Percentiles rank a stretch among this genome's conserved stretches.
Evolutionary conservation across 2,113 vertebrate genomes (phyloP).

Genomic region (Aphyosemion australe): DNA sequence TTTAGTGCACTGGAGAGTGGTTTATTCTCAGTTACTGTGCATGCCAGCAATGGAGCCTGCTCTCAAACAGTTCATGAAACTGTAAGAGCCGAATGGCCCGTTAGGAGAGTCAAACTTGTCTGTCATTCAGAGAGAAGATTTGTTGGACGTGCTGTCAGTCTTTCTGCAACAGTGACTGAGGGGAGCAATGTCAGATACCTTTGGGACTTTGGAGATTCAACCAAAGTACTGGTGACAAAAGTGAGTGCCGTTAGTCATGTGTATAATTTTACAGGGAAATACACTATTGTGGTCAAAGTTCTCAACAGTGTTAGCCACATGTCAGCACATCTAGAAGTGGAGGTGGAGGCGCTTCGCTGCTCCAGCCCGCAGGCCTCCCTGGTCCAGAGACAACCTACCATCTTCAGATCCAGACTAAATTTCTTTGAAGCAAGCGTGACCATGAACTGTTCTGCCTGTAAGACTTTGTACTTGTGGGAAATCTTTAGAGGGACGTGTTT

Average conservation of each 20-base stretch:
- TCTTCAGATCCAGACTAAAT: conserved; percentile 67
- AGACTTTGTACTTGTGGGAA: conserved; percentile 77
- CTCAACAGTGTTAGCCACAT: conserved; percentile 74
- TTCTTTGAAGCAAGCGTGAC: conserved; percentile 78
- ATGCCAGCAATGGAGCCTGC: conserved; percentile 71
- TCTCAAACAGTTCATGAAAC: conserved; percentile 52
- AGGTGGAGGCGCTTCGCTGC: conserved; percentile 69
- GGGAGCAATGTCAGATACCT: conserved; percentile 68
- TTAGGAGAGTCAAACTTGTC: conserved; percentile 55
- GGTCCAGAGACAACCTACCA: conserved; percentile 51
- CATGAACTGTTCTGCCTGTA: conserved; percentile 77
- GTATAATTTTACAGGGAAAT: conserved; percentile 62
- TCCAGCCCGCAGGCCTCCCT: conserved; percentile 58
- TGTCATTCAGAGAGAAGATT: conserved; percentile 61
- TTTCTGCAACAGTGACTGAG: conserved; percentile 46
- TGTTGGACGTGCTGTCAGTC: conserved; percentile 54
- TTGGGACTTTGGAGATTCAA: conserved; percentile 78
- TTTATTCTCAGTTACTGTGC: conserved; percentile 64
- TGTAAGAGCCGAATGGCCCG: conserved; percentile 63
- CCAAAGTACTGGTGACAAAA: conserved; percentile 27
- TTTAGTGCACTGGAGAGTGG: conserved; percentile 68
- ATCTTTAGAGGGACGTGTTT: conserved; percentile 55
- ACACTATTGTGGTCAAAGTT: conserved; percentile 61
- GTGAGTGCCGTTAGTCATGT: conserved; percentile 51
- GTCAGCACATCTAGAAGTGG: conserved; percentile 44